Evolutionary conservation across 2,797 vertebrate genomes (phyloP).

Genomic region (Sebastes melanostomus): DNA sequence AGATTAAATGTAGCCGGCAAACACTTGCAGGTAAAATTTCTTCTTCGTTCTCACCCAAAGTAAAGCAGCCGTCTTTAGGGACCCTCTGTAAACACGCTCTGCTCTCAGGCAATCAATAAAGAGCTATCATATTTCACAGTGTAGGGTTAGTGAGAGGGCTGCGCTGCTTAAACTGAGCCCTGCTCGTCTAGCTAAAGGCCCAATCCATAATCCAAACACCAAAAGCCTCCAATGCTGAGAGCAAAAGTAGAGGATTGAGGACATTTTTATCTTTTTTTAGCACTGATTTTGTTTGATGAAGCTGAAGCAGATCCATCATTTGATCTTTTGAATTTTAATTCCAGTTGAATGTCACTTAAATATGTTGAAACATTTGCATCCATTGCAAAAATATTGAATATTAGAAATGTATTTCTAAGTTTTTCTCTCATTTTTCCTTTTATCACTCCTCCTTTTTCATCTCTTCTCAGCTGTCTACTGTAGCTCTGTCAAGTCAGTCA

Average conservation of each 20-base stretch:
- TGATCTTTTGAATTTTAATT: neutral
- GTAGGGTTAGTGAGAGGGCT: constrained; percentile 11
- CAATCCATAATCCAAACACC: constrained; percentile 40
- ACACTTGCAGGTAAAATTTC: constrained; percentile 7
- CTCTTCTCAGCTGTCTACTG: neutral
- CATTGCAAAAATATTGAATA: neutral
- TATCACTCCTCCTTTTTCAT: neutral
- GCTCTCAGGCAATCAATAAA: constrained; percentile 64
- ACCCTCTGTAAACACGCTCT: constrained; percentile 38
- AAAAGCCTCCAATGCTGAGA: neutral
- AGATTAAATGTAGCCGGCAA: neutral
- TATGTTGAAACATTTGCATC: neutral
- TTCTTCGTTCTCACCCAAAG: constrained; percentile 28
- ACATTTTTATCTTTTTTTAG: neutral
- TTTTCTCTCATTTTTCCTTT: neutral
- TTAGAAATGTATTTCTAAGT: no score
- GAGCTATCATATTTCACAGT: constrained; percentile 53
- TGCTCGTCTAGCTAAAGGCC: constrained; percentile 21
- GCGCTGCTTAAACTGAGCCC: constrained; percentile 42
- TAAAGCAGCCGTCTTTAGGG: constrained; percentile 36
- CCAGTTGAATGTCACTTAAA: neutral
- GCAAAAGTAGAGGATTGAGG: neutral
- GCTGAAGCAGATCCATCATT: neutral
- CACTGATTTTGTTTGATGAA: neutral
- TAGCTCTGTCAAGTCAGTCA: constrained; percentile 1